Percentiles rank a stretch among this genome's conserved stretches.
Evolutionary conservation across 2,797 vertebrate genomes (phyloP).

Genomic region (Cyprinodon diabolis): DNA sequence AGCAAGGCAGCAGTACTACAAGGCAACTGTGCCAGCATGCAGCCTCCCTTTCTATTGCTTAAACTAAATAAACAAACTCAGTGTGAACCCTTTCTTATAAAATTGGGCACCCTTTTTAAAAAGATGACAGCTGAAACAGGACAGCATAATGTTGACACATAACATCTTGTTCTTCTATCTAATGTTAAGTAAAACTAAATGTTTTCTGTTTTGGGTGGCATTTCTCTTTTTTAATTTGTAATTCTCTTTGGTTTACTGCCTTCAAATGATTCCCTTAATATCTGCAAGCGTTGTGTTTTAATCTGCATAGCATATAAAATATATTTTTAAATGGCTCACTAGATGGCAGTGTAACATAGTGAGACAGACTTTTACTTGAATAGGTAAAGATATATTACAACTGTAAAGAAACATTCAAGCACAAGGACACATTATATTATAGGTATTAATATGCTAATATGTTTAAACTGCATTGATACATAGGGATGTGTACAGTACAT

Average conservation of each 20-base stretch:
- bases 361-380: not conserved
- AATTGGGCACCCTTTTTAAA: not conserved
- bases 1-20: too few species aligned
- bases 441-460: not conserved
- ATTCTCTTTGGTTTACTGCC: too few species aligned
- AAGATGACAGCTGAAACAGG: not conserved
- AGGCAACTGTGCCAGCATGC: too few species aligned
- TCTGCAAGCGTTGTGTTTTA: too few species aligned
- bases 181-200: not conserved
- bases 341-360: constrained; percentile 67
- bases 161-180: not conserved
- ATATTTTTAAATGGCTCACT: constrained; percentile 33
- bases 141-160: not conserved
- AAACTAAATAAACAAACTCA: constrained; percentile 14
- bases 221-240: not conserved
- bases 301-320: too few species aligned
- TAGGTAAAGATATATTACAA: not conserved
- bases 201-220: not conserved
- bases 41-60: not conserved
- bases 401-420: not conserved
- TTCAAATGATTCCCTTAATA: not conserved
- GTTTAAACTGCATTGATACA: constrained; percentile 5
- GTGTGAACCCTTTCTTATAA: constrained; percentile 63
- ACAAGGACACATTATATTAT: not conserved
- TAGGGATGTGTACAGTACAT: not conserved